Evolutionary conservation across 2,113 vertebrate genomes (phyloP).

Genomic region (Corvus cornix): DNA sequence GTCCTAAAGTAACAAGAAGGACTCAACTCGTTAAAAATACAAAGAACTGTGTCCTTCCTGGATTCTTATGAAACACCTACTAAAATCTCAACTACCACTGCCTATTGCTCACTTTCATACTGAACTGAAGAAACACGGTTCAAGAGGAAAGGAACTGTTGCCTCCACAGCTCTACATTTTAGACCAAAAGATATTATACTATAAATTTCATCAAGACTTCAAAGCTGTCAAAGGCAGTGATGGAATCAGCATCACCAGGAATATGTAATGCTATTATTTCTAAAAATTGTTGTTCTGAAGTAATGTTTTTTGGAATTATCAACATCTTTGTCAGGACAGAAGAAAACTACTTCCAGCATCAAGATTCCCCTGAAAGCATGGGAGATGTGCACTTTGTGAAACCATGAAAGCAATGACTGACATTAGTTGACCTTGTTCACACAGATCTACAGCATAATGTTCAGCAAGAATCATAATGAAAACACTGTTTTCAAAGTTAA

Average conservation of each 20-base stretch:
- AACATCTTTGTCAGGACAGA: neutral
- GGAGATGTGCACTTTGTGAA: neutral
- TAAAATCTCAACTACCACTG: neutral
- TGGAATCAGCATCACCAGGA: neutral
- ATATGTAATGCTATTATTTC: neutral
- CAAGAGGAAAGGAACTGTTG: neutral
- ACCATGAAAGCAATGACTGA: neutral
- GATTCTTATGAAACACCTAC: neutral
- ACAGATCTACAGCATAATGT: neutral
- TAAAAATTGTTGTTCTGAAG: neutral
- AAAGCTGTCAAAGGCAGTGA: neutral
- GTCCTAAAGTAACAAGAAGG: neutral
- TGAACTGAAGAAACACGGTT: neutral
- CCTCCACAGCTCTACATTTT: neutral
- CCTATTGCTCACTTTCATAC: neutral
- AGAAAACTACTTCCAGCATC: neutral
- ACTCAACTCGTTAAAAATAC: neutral
- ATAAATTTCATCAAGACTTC: neutral
- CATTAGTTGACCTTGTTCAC: neutral
- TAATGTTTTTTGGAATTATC: neutral
- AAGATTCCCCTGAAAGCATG: neutral
- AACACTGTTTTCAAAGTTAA: neutral
- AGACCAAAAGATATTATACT: neutral
- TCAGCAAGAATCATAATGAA: neutral
- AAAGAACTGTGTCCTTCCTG: neutral